Percentiles rank a stretch among this genome's conserved stretches.
phyloP scores from a whole-genome alignment of 2,888 invertebrate species.

The Allygus modestus region DNA sequence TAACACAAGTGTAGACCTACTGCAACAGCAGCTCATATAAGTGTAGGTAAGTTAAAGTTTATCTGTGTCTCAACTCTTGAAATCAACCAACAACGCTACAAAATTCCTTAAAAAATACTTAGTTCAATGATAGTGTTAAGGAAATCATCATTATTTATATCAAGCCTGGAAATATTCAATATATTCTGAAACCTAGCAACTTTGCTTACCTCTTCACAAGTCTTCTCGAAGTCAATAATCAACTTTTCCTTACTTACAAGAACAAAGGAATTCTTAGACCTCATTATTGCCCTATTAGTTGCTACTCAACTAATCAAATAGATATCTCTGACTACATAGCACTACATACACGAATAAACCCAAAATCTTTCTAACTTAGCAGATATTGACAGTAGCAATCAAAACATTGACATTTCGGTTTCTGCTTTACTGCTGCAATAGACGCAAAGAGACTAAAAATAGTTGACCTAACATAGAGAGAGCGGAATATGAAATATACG shows the following conservation, averaged over 20 bases:
- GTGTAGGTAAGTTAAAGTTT: no score
- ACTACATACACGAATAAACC: neutral
- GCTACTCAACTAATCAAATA: neutral
- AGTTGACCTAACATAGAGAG: no score
- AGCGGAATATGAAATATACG: no score
- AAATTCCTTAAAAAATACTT: no score
- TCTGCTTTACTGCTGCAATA: neutral
- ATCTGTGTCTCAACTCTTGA: no score
- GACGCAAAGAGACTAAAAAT: no score
- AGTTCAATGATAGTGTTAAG: no score
- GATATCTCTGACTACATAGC: neutral
- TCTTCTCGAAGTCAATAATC: slow-evolving; percentile 32
- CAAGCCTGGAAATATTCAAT: neutral
- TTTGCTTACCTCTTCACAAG: slow-evolving; percentile 36
- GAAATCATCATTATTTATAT: no score
- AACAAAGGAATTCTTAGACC: slow-evolving; percentile 12
- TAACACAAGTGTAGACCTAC: no score
- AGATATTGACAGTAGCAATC: neutral
- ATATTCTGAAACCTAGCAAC: neutral
- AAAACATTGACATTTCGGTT: slow-evolving; percentile 9
- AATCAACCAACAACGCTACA: no score
- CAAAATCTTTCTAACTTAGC: neutral
- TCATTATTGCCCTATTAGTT: slow-evolving; percentile 11
- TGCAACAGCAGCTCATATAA: no score
- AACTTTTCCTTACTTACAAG: slow-evolving; percentile 24